These are phyloP conservation scores for Ptychodera flava DNA, from an alignment of 35 echinoderm and acorn worm genomes.

Conservation along the genomic window DNA sequence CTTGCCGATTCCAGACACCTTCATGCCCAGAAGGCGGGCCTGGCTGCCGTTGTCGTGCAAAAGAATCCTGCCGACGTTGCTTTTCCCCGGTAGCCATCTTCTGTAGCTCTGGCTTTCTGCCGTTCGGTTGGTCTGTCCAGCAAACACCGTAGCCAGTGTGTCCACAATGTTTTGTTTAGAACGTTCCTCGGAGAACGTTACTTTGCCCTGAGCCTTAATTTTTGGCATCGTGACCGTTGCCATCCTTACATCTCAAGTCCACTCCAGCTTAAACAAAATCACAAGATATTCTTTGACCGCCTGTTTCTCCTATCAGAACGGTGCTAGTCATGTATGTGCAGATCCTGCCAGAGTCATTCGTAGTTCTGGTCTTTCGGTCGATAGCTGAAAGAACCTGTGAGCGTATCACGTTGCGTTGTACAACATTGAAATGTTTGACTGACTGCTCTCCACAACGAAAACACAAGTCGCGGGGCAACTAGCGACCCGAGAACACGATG, in stretches of 20 bases:
- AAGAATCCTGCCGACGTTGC: constrained; percentile 44
- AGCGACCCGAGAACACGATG: background rate
- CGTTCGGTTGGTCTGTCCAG: constrained; percentile 29
- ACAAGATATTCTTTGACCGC: too few species aligned
- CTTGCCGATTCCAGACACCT: constrained; percentile 41
- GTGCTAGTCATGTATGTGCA: too few species aligned
- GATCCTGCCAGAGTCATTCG: too few species aligned
- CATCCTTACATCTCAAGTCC: background rate
- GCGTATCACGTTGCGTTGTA: background rate
- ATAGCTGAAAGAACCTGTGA: too few species aligned
- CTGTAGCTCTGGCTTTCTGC: constrained; percentile 31
- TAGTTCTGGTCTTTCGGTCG: too few species aligned
- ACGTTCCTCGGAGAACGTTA: background rate
- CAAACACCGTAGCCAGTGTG: constrained; percentile 42
- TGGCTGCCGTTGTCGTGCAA: constrained; percentile 57
- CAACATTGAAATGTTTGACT: background rate
- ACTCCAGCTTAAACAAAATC: too few species aligned
- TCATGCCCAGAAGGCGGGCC: constrained; percentile 55
- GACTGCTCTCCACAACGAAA: background rate
- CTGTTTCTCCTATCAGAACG: too few species aligned
- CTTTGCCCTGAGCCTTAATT: background rate
- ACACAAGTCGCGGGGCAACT: background rate
- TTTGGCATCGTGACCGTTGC: background rate
- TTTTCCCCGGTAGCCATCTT: constrained; percentile 50
- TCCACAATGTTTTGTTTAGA: constrained; percentile 19